Evolutionary conservation across 2,113 vertebrate species (phyloP).

Genomic region (Corythoichthys haematopterus): DNA sequence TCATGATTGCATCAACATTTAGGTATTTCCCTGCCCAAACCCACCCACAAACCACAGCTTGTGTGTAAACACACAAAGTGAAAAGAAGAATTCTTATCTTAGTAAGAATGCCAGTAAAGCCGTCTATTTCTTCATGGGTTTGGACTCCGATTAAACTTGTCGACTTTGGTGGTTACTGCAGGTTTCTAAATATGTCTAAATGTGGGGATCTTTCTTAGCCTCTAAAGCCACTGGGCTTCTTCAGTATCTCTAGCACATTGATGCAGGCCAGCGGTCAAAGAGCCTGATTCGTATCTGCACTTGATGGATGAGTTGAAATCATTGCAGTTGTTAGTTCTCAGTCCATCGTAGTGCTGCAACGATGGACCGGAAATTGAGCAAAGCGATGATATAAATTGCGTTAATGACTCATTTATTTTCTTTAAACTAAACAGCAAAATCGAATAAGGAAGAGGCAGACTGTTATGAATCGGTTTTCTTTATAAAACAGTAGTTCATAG

Average conservation of each 20-base stretch:
- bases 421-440: too few relatives aligned
- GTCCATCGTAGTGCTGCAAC: constrained; percentile 36
- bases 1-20: background rate
- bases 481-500: too few relatives aligned
- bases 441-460: too few relatives aligned
- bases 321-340: constrained; percentile 53
- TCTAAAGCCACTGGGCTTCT: constrained; percentile 35
- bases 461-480: too few relatives aligned
- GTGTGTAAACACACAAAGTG: constrained; percentile 5
- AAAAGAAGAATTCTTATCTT: constrained; percentile 7
- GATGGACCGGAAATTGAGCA: too few relatives aligned
- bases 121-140: constrained; percentile 12
- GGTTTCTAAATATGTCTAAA: constrained; percentile 26
- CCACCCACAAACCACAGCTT: background rate
- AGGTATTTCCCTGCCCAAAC: background rate
- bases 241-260: constrained; percentile 37
- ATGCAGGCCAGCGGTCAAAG: constrained; percentile 24
- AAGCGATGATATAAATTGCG: too few relatives aligned
- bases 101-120: background rate
- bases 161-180: constrained; percentile 34
- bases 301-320: constrained; percentile 30
- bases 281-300: constrained; percentile 30
- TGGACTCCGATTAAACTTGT: constrained; percentile 27
- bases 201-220: constrained; percentile 28
- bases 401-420: too few relatives aligned